A percentile compares a stretch with the other conserved stretches of the same genome.
Conservation (phyloP, 2,888 invertebrate genomes). For the Asteroscopus sphinx region DNA sequence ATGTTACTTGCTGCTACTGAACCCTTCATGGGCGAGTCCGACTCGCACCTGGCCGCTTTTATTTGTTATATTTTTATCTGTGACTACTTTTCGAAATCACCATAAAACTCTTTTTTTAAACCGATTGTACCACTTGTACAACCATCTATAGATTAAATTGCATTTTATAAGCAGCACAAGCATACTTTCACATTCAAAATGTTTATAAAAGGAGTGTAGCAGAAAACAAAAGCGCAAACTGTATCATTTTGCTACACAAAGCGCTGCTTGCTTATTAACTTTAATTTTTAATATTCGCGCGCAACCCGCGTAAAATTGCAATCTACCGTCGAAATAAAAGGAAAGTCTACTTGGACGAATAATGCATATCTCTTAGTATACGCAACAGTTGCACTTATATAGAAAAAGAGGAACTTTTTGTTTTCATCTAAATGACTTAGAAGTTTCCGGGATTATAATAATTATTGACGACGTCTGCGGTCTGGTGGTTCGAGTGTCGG, state of each 20-base stretch:
- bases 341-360: conserved; percentile 52
- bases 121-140: no score
- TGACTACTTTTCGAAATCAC: no score
- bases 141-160: no score
- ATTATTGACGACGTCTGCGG: no score
- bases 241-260: conserved; percentile 64
- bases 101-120: no score
- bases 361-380: conserved; percentile 45
- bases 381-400: conserved; percentile 25
- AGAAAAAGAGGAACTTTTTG: background rate
- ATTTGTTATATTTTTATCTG: no score
- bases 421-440: no score
- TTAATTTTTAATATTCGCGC: conserved; percentile 89
- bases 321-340: conserved; percentile 76
- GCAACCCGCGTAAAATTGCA: conserved; percentile 87
- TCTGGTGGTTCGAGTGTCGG: no score
- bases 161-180: background rate
- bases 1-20: no score
- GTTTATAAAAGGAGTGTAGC: conserved; percentile 28
- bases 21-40: no score
- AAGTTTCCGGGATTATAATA: no score
- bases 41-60: no score
- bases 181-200: conserved; percentile 23
- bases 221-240: conserved; percentile 56
- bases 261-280: conserved; percentile 83